Evolutionary conservation across 2,888 invertebrate genomes (phyloP).

Genomic region (Andrena trimmerana): DNA sequence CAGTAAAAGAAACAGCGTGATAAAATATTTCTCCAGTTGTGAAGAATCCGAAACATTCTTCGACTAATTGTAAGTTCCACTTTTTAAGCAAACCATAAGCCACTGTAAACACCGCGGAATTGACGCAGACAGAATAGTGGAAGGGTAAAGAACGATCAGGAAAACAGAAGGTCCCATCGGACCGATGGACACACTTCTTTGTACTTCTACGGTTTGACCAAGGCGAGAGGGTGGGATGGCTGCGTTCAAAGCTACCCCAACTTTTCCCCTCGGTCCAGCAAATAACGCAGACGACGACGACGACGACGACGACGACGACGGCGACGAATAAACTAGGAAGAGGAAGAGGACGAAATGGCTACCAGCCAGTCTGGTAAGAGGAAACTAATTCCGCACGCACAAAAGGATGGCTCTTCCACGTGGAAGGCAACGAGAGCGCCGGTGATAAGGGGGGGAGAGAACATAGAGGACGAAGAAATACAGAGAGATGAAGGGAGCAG

Average conservation of each 20-base stretch:
- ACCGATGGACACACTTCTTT: constrained; percentile 6
- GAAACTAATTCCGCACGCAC: constrained; percentile 74
- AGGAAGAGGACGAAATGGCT: constrained; percentile 59
- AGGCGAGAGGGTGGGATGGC: background rate
- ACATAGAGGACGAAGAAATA: constrained; percentile 22
- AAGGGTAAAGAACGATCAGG: background rate
- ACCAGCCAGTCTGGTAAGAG: constrained; percentile 53
- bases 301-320: constrained; percentile 17
- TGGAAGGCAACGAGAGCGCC: constrained; percentile 40
- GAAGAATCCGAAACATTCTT: too few relatives aligned
- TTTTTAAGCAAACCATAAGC: constrained; percentile 14
- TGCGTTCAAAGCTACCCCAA: constrained; percentile 31
- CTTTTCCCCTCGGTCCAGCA: constrained; percentile 57
- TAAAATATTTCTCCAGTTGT: too few relatives aligned
- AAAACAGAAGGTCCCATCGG: background rate
- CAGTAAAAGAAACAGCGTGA: too few relatives aligned
- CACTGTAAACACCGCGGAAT: constrained; percentile 11
- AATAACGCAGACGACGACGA: constrained; percentile 61
- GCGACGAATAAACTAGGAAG: constrained; percentile 48
- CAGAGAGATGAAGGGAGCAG: constrained; percentile 44
- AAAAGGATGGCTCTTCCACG: constrained; percentile 67
- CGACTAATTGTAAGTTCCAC: too few relatives aligned
- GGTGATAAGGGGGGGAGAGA: constrained; percentile 24
- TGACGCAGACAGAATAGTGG: background rate
- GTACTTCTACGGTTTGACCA: background rate